Percentiles rank a stretch among this genome's conserved stretches.
Conservation (phyloP, 2,113 vertebrate genomes). For the Ariopsis seemanni region DNA sequence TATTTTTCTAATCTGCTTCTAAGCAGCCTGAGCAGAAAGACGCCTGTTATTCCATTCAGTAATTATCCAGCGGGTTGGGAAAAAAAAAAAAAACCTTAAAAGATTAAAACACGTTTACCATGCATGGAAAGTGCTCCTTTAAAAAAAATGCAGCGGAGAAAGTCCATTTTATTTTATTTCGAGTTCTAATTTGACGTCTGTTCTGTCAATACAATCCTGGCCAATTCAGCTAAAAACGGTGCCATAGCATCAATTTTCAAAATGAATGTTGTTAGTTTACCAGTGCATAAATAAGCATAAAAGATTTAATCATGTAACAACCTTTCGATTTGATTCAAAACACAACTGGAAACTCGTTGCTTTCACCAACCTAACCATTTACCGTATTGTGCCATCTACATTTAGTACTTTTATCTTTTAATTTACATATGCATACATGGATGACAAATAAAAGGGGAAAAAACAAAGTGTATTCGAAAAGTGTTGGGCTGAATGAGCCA, state of each 20-base stretch:
- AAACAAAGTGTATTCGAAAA: neutral
- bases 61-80: conserved; percentile 42
- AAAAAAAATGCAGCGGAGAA: neutral
- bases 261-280: neutral
- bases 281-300: neutral
- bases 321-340: neutral
- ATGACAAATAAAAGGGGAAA: neutral
- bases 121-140: neutral
- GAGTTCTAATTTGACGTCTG: neutral
- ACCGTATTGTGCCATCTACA: neutral
- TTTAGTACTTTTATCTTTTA: neutral
- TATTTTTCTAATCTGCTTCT: conserved; percentile 47
- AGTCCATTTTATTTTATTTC: neutral
- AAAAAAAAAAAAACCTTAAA: conserved; percentile 4
- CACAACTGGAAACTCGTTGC: neutral
- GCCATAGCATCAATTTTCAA: neutral
- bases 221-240: neutral
- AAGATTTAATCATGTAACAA: neutral
- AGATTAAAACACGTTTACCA: conserved; percentile 30
- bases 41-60: conserved; percentile 33
- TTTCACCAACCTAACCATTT: neutral
- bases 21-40: conserved; percentile 28
- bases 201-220: neutral
- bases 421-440: neutral
- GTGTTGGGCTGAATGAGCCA: neutral